phyloP scores from a whole-genome alignment of 2,888 invertebrate species.

The Griposia aprilina region DNA sequence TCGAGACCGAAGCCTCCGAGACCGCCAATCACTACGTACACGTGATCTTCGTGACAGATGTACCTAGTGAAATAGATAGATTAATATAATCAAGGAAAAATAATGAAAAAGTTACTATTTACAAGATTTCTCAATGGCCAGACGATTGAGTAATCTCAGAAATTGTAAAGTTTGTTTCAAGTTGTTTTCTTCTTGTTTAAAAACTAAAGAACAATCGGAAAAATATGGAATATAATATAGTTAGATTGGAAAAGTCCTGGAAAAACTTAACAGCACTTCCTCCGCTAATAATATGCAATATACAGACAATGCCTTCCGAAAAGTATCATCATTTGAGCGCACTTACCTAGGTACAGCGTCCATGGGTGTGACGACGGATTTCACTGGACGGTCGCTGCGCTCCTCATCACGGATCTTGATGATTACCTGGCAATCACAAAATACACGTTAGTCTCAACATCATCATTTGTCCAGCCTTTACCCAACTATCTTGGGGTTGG shows the following conservation, averaged over 20 bases:
- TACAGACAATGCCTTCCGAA: no score
- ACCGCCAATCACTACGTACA: conserved; percentile 93
- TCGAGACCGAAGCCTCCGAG: conserved; percentile 98
- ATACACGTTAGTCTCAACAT: background rate
- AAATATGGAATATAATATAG: no score
- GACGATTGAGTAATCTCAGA: no score
- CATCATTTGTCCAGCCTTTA: background rate
- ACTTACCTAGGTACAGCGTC: conserved; percentile 85
- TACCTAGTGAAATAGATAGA: conserved; percentile 77
- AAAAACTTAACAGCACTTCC: no score
- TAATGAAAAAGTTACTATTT: background rate
- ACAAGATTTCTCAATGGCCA: no score
- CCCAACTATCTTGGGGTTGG: background rate
- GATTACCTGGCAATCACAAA: conserved; percentile 81
- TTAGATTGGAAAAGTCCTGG: no score
- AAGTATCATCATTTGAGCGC: background rate
- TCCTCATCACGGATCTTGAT: conserved; percentile 90
- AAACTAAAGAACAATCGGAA: no score
- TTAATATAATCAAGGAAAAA: background rate
- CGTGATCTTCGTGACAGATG: conserved; percentile 86
- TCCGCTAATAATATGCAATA: no score
- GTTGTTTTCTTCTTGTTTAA: no score
- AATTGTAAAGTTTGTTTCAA: no score
- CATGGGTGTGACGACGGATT: conserved; percentile 74
- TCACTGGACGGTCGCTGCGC: conserved; percentile 74